Evolutionary conservation across 2,113 vertebrate species (phyloP), one percentile per base, ranked within the genome.

Genomic region (Orientallactaga bullata): DNA sequence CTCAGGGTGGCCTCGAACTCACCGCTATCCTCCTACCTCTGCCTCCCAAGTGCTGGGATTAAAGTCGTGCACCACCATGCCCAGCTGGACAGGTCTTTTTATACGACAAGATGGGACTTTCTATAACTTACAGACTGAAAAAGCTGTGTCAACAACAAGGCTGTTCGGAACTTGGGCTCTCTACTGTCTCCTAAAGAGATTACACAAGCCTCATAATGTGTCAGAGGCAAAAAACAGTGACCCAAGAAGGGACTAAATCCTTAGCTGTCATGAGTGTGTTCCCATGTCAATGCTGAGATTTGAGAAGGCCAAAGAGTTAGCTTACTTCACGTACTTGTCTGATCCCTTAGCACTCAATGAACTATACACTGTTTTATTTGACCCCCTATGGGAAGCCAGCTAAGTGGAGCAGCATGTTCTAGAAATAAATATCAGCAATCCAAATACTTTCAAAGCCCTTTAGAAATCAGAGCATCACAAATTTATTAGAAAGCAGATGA

Each of bases 361-460:
- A 95, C 88, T 88, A 63, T 35, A 95, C 82, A 92, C 89, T 89
- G 94, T 96, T 97, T 96, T 96, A 94, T 88, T 95, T 95, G 79
- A 95, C 21, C 35, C 26, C 95, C 28, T 35, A 58, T 63, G 89
- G 93, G 86, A 77, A 96, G 89, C 93, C 3, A 87, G 83, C 68
- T 90, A 76, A 94, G 81, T 10, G 28, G 58, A 26, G 71, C 61
- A 87, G 94, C 88, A 87, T 90, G 74, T 95, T 86, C 30, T 84
- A 86, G 68, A 85, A 94, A 95, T 95, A 80, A 94, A 83, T 88
- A 94, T 82, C 81, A 83, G 94, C 78, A 78, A 78, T 90, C 71
- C 79, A 94, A 95, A 94, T 94, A 89, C 28, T 89, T 93, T 88
- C 79, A 37, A 93, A 89, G 71, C 73, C 80, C 81, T 60, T 28